Conservation (phyloP, 2,113 vertebrate species). For the Salvator merianae region DNA sequence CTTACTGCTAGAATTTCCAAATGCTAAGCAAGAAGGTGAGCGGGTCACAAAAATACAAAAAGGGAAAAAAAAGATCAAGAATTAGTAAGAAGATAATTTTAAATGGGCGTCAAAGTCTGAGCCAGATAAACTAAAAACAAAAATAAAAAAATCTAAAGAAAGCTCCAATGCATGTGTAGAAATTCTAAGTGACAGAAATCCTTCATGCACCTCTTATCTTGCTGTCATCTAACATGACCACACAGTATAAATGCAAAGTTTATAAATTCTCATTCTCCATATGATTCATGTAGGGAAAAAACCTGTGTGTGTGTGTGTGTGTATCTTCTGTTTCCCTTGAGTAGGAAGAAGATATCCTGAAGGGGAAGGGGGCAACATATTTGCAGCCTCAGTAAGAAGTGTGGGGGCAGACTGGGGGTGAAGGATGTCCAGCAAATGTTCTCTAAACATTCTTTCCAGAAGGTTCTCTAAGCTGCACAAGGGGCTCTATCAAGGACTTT, state of each 20-base stretch:
- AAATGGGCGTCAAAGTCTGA: conserved; percentile 67
- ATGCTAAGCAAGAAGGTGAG: conserved; percentile 99
- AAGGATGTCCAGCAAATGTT: background rate
- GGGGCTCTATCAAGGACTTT: background rate
- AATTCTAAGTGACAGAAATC: conserved; percentile 27
- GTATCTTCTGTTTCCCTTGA: too few species aligned
- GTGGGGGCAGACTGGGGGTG: too few species aligned
- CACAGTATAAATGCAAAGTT: conserved; percentile 13
- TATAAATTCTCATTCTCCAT: background rate
- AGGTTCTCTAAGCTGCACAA: background rate
- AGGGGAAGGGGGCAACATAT: too few species aligned
- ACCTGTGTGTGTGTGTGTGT: background rate
- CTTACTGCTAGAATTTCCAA: conserved; percentile 99
- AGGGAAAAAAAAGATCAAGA: conserved; percentile 92
- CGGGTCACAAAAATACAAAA: conserved; percentile 90
- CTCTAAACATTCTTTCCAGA: background rate
- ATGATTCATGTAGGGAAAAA: too few species aligned
- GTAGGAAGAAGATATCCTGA: background rate
- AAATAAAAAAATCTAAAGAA: conserved; percentile 59
- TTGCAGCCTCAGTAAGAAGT: too few species aligned
- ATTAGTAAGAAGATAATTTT: conserved; percentile 90
- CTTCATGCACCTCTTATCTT: background rate
- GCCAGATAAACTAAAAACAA: conserved; percentile 71
- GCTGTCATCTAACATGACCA: background rate
- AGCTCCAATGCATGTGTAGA: conserved; percentile 28